These are phyloP conservation scores for Oxyteleia sp. DNA, from an alignment of 2,888 invertebrate species.

Conservation along the genomic window DNA sequence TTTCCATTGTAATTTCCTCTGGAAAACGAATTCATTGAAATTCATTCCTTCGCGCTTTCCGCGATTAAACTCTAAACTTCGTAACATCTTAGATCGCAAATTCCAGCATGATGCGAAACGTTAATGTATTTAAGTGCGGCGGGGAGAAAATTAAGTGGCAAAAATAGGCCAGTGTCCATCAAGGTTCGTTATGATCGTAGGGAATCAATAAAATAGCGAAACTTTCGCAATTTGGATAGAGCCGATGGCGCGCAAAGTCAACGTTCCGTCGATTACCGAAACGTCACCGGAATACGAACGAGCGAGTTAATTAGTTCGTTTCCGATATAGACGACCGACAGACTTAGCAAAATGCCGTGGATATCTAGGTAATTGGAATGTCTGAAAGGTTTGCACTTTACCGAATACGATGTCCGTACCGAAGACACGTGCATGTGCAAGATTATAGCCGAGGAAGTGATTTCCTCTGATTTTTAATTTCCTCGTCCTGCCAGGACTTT, in stretches of 20 bases:
- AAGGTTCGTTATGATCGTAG: conserved; percentile 61
- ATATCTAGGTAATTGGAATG: conserved; percentile 69
- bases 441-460: no score
- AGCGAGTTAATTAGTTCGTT: conserved; percentile 70
- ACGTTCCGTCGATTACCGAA: conserved; percentile 61
- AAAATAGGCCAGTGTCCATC: no score
- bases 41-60: conserved; percentile 49
- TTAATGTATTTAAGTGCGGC: conserved; percentile 60
- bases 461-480: no score
- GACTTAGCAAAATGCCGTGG: conserved; percentile 63
- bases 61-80: conserved; percentile 63
- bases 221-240: conserved; percentile 67
- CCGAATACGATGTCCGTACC: conserved; percentile 29
- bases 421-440: no score
- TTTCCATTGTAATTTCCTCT: conserved; percentile 43
- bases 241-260: conserved; percentile 61
- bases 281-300: conserved; percentile 70
- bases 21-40: conserved; percentile 50
- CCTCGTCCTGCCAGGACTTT: no score
- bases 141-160: no score
- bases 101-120: conserved; percentile 46
- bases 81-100: conserved; percentile 38
- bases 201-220: conserved; percentile 68
- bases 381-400: conserved; percentile 57
- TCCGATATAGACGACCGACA: conserved; percentile 62